Conservation (phyloP, 2,113 vertebrate species). For the Phainopepla nitens region DNA sequence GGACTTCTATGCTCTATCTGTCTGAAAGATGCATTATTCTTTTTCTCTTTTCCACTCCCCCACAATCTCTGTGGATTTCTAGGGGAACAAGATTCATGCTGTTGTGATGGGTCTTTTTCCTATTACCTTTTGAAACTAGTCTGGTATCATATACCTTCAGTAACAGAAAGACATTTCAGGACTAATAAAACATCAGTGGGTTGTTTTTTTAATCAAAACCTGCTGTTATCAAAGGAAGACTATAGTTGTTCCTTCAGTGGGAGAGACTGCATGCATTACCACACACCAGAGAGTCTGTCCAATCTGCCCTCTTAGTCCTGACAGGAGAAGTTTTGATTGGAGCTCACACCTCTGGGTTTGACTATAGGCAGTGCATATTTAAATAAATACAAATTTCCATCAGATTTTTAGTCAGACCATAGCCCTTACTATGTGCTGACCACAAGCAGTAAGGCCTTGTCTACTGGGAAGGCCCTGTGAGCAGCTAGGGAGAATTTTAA, state of each 20-base stretch:
- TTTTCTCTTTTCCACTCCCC: not conserved
- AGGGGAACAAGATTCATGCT: not conserved
- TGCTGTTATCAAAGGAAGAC: not conserved
- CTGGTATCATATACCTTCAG: not conserved
- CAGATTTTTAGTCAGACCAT: not conserved
- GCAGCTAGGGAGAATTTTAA: not conserved
- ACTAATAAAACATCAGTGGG: not conserved
- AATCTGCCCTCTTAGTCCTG: not conserved
- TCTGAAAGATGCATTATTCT: not conserved
- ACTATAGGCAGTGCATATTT: not conserved
- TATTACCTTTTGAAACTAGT: not conserved
- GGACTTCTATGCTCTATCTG: fast-evolving
- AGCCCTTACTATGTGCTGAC: not conserved
- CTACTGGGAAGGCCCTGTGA: not conserved
- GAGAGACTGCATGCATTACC: fast-evolving
- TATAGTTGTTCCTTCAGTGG: fast-evolving
- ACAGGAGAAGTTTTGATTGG: not conserved
- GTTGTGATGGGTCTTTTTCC: not conserved
- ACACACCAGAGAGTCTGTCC: not conserved
- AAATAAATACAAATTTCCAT: not conserved
- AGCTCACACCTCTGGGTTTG: not conserved
- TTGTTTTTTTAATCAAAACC: not conserved
- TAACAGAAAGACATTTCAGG: not conserved
- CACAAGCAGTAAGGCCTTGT: not conserved
- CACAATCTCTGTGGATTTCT: not conserved